These are phyloP conservation scores for Melanerpes aurifrons DNA, from an alignment of 2,113 vertebrate species.

Conservation along the genomic window DNA sequence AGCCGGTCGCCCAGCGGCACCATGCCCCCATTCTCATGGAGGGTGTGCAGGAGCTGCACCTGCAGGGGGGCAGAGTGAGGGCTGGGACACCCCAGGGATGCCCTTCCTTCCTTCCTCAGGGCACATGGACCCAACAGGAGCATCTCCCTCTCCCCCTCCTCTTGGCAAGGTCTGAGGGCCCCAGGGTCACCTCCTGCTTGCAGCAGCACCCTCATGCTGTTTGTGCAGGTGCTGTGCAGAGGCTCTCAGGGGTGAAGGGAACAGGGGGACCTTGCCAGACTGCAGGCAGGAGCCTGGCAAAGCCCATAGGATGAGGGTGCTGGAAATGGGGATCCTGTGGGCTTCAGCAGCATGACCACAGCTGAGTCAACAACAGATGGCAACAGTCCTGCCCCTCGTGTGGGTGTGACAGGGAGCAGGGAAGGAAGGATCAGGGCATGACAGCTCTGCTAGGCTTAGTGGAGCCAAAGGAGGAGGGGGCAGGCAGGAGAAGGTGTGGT, in stretches of 20 bases:
- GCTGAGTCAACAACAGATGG: not conserved
- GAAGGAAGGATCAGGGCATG: not conserved
- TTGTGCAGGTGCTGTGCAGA: fast-evolving
- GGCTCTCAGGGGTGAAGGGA: fast-evolving
- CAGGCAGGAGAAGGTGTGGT: not conserved
- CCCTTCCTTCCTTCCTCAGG: not conserved
- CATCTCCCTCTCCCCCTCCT: fast-evolving
- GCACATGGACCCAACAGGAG: fast-evolving
- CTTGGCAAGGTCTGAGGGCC: not conserved
- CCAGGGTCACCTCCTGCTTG: not conserved
- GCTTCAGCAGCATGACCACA: not conserved
- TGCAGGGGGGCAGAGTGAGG: slow-evolving; percentile 19
- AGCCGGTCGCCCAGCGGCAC: slow-evolving; percentile 83
- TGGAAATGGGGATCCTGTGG: not conserved
- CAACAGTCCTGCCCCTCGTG: fast-evolving
- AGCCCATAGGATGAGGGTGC: no score
- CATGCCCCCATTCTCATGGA: slow-evolving; percentile 93
- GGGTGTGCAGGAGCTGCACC: slow-evolving; percentile 92
- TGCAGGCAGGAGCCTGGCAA: fast-evolving
- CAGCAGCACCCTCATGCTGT: not conserved
- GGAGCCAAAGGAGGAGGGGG: not conserved
- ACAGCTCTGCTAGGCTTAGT: not conserved
- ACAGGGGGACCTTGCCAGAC: not conserved
- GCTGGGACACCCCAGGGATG: no score
- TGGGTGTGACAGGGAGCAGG: fast-evolving